Conservation (phyloP, 2,797 vertebrate species). For the Eutrigla gurnardus region DNA sequence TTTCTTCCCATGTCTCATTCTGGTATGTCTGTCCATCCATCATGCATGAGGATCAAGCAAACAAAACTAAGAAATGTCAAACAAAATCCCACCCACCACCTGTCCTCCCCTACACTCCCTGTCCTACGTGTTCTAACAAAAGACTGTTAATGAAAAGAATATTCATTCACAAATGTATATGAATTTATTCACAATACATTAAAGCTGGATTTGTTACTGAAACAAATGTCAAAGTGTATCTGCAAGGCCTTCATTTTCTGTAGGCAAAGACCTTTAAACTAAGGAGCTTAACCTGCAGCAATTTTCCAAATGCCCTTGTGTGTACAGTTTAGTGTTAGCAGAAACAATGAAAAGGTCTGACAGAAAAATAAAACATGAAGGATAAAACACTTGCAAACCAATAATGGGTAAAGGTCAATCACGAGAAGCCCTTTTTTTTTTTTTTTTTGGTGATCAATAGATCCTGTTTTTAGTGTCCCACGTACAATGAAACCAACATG, state of each 20-base stretch:
- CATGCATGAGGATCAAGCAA: conserved; percentile 24
- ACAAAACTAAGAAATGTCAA: conserved; percentile 34
- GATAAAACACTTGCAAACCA: background rate
- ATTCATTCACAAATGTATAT: background rate
- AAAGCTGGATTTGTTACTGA: background rate
- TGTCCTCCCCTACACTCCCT: background rate
- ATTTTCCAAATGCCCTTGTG: conserved; percentile 5
- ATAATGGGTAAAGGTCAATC: background rate
- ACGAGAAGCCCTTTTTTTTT: background rate
- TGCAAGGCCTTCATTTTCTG: background rate
- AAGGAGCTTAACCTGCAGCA: conserved; percentile 29
- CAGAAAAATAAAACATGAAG: conserved; percentile 14
- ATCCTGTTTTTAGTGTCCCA: background rate
- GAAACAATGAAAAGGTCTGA: conserved; percentile 7
- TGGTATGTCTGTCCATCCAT: conserved; percentile 40
- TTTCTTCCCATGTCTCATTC: conserved; percentile 18
- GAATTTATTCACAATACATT: background rate
- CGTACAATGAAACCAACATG: conserved; percentile 3
- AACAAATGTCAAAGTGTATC: background rate
- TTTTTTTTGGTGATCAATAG: background rate
- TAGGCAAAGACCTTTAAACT: conserved; percentile 15
- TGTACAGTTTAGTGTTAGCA: conserved; percentile 7
- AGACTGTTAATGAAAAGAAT: background rate
- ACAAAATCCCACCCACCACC: conserved; percentile 4
- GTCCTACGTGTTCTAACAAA: background rate